Conservation (phyloP, 2,888 invertebrate species). For the Cheilosia grossa region DNA sequence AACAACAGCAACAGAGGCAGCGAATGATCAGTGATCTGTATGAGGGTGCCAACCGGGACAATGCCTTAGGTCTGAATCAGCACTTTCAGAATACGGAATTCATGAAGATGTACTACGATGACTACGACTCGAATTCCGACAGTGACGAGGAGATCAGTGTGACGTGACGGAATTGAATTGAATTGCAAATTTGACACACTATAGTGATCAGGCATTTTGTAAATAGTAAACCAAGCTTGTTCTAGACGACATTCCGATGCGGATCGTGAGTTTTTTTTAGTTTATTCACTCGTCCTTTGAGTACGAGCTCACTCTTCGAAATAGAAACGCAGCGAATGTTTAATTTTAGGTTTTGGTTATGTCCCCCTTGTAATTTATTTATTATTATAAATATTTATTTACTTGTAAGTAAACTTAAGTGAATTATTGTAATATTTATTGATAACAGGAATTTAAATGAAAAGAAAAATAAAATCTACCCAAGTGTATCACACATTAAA, state of each 20-base stretch:
- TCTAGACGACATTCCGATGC: constrained; percentile 7
- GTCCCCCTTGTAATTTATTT: constrained; percentile 45
- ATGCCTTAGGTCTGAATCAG: constrained; percentile 60
- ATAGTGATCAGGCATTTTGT: constrained; percentile 38
- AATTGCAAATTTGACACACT: constrained; percentile 32
- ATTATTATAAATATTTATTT: constrained; percentile 23
- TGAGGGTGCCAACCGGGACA: constrained; percentile 67
- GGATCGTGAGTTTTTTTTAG: constrained; percentile 6
- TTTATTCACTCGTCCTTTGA: neutral
- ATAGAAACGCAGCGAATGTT: constrained; percentile 57
- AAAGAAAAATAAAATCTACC: constrained; percentile 66
- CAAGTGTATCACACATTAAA: constrained; percentile 71
- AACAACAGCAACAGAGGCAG: constrained; percentile 72
- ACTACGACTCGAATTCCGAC: constrained; percentile 86
- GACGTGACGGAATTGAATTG: constrained; percentile 87
- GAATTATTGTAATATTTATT: constrained; percentile 72
- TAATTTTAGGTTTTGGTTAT: constrained; percentile 10
- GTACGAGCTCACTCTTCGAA: neutral
- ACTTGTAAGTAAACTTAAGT: constrained; percentile 47
- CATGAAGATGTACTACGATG: constrained; percentile 83
- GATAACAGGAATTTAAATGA: constrained; percentile 63
- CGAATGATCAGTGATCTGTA: constrained; percentile 76
- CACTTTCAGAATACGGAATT: constrained; percentile 80
- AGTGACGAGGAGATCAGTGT: constrained; percentile 94
- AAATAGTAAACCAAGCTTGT: constrained; percentile 48